phyloP scores from a whole-genome alignment of 2,797 vertebrate genomes.

The Oreortyx pictus region DNA sequence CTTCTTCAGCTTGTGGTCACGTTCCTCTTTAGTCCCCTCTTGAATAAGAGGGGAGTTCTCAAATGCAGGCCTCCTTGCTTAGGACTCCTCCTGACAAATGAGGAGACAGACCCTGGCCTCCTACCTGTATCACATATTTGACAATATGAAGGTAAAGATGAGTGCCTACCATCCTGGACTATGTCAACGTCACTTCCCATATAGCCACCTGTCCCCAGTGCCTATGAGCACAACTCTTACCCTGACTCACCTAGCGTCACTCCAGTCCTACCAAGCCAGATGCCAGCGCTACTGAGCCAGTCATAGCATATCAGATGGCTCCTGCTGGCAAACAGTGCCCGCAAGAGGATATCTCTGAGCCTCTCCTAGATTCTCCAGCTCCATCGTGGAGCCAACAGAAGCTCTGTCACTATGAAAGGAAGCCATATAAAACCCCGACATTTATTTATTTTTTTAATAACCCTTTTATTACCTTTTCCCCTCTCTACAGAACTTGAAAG shows the following conservation, averaged over 20 bases:
- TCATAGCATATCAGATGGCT: not conserved
- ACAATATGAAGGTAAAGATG: not conserved
- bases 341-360: not conserved
- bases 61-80: not conserved
- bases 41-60: not conserved
- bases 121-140: not conserved
- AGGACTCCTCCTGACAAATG: not conserved
- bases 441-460: conserved; percentile 78
- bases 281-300: not conserved
- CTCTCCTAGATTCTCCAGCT: not conserved
- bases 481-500: conserved; percentile 54
- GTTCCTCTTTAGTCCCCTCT: not conserved
- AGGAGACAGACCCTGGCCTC: not conserved
- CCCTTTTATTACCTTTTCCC: conserved; percentile 59
- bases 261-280: not conserved
- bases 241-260: not conserved
- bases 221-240: accelerated
- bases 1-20: not conserved
- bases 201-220: not conserved
- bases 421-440: not conserved
- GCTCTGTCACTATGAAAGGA: conserved; percentile 38
- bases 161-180: not conserved
- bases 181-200: not conserved
- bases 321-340: not conserved
- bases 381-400: not conserved